Evolutionary conservation across 2,113 vertebrate species (phyloP), one percentile per base, ranked within the genome.

Genomic region (Galemys pyrenaicus): DNA sequence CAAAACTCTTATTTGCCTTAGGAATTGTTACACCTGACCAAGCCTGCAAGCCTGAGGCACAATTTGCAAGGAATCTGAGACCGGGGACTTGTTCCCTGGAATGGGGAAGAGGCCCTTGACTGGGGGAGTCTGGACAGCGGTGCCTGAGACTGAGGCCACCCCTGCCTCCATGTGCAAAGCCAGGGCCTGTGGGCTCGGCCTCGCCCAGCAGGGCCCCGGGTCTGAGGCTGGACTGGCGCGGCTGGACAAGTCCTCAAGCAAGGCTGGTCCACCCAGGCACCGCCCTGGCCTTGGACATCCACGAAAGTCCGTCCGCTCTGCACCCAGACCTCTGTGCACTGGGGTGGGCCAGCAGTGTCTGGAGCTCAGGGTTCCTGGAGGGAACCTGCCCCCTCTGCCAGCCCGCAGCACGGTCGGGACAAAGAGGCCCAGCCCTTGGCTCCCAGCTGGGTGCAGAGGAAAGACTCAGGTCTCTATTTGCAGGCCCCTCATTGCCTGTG

Each of bases 1-100:
- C 39, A 86, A 87, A 94, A 71, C 19, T 49, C 37, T 28, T 35
- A 83, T 96, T 95, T 97, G 92, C 78, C 80, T 95, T 92, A 86
- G 87, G 95, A 92, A 95, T 95, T 20, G 67, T 92, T 82, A 51
- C 6, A 92, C 73, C 56, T 12, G 30, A 58, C 78, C 37, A 46
- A 73, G 32, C 62, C 37, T 62, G 3, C 32, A 30, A 91, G 49
- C 79, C 9, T 32, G 51, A 74, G 79, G 37, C 35, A 83, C 24
- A 64, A 64, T 30, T 89, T 60, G 67, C n/a, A 91, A 56, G 65
- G 84, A 71, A 94, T 87, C 32, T 70, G 88, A 92, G 39, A 46
- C 4, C n/a, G 49, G 54, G 46, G 16, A 64, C 41, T 77, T 77
- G 39, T 67, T 94, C 64, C 35, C 28, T 54, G 70, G 51, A 60